These are phyloP conservation scores for Dinocampus coccinellae DNA, from an alignment of 2,888 invertebrate species.

Conservation along the genomic window DNA sequence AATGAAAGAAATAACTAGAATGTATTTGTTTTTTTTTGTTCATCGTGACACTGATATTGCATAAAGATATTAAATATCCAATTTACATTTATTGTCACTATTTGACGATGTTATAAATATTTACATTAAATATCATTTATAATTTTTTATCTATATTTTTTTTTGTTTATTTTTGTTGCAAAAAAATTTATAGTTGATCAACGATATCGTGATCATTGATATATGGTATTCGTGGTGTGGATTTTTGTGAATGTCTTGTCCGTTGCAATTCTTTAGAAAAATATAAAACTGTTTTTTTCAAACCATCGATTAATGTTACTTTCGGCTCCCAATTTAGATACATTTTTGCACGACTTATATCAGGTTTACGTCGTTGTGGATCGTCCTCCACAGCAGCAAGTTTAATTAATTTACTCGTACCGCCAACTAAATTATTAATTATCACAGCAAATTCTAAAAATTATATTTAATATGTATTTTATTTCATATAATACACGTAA, in stretches of 20 bases:
- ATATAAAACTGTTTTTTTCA: slow-evolving; percentile 93
- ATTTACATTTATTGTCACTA: not conserved
- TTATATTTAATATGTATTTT: not conserved
- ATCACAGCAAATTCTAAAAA: slow-evolving; percentile 85
- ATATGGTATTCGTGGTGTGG: slow-evolving; percentile 63
- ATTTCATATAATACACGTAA: no score
- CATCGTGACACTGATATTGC: no score
- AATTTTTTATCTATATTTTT: not conserved
- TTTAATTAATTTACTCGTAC: slow-evolving; percentile 85
- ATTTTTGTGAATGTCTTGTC: slow-evolving; percentile 73
- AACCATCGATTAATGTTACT: slow-evolving; percentile 86
- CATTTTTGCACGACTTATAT: slow-evolving; percentile 89
- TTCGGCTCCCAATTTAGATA: slow-evolving; percentile 93
- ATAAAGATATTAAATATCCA: no score
- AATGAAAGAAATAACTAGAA: not conserved
- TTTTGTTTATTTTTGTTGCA: not conserved
- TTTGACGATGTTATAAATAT: not conserved
- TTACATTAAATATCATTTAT: not conserved
- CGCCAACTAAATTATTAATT: slow-evolving; percentile 87
- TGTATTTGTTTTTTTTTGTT: no score
- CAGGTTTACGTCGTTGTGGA: slow-evolving; percentile 93
- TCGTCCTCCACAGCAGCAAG: slow-evolving; percentile 94
- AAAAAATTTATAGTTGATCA: slow-evolving; percentile 56
- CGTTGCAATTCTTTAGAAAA: slow-evolving; percentile 89
- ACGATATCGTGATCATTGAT: slow-evolving; percentile 65